These are phyloP conservation scores for Orchesellides sinensis DNA, from an alignment of 2,888 invertebrate genomes.

Conservation along the genomic window DNA sequence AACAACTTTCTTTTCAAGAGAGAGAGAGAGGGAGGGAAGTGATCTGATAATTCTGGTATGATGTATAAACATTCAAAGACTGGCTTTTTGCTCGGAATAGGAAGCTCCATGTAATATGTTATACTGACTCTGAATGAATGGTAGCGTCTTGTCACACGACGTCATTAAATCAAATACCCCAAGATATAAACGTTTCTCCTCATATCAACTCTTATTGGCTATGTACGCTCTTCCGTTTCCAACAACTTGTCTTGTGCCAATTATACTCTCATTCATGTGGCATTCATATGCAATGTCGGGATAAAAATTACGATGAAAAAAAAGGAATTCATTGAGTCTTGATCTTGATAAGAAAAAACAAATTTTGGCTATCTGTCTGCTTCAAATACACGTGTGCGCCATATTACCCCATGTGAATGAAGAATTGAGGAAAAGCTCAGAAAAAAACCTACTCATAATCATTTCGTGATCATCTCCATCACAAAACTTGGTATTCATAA, in stretches of 20 bases:
- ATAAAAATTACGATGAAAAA: background rate
- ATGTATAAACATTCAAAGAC: too few relatives aligned
- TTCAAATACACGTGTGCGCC: constrained; percentile 23
- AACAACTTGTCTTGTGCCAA: constrained; percentile 47
- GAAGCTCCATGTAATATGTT: constrained; percentile 57
- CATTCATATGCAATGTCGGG: constrained; percentile 25
- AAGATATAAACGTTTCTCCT: too few relatives aligned
- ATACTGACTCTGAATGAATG: constrained; percentile 60
- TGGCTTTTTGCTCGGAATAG: constrained; percentile 5
- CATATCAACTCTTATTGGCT: too few relatives aligned
- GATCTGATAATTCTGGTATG: too few relatives aligned
- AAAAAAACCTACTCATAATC: constrained; percentile 11
- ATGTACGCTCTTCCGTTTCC: constrained; percentile 32
- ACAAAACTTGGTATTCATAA: constrained; percentile 11
- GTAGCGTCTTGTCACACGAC: constrained; percentile 53
- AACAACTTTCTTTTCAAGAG: constrained; percentile 14
- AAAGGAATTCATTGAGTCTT: constrained; percentile 5
- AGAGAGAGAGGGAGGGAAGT: background rate
- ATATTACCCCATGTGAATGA: constrained; percentile 14
- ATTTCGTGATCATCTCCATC: background rate
- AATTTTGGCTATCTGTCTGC: constrained; percentile 1
- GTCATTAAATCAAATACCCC: constrained; percentile 55
- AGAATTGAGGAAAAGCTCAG: background rate
- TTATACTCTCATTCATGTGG: constrained; percentile 30
- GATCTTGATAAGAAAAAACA: constrained; percentile 27